Conservation (phyloP, 2,113 vertebrate genomes). For the Miniopterus natalensis region DNA sequence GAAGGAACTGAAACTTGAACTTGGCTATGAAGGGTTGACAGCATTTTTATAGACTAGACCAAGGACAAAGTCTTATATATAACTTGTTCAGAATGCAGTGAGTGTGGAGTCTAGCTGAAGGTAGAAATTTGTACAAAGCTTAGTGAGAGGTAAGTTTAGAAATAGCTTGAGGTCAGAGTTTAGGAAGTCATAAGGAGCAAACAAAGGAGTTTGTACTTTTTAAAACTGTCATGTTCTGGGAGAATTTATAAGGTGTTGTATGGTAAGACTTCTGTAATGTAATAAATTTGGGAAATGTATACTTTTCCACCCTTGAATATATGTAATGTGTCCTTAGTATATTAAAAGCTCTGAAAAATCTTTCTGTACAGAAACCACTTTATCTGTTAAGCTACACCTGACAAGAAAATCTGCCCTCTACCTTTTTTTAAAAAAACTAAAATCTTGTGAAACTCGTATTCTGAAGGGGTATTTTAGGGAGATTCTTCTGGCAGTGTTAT, state of each 20-base stretch:
- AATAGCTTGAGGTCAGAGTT: slow-evolving; percentile 33
- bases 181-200: neutral
- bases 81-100: neutral
- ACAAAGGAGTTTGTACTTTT: neutral
- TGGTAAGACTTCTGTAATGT: neutral
- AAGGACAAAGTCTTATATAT: neutral
- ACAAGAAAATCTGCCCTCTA: neutral
- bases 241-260: neutral
- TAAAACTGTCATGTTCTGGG: neutral
- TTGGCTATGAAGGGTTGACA: slow-evolving; percentile 21
- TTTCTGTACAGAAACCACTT: slow-evolving; percentile 27
- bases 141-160: slow-evolving; percentile 10
- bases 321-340: neutral
- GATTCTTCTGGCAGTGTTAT: neutral
- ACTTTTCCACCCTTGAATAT: neutral
- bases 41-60: neutral
- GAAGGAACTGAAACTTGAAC: slow-evolving; percentile 20
- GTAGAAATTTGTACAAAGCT: slow-evolving; percentile 41
- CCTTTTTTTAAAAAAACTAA: neutral
- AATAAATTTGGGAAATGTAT: neutral
- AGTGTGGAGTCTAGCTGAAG: neutral
- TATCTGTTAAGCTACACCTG: slow-evolving; percentile 43
- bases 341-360: slow-evolving; percentile 35
- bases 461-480: neutral
- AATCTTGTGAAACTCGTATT: slow-evolving; percentile 38